Percentiles rank a stretch among this genome's conserved stretches.
Conservation (phyloP, 2,797 vertebrate species). For the Liparis tanakae region DNA sequence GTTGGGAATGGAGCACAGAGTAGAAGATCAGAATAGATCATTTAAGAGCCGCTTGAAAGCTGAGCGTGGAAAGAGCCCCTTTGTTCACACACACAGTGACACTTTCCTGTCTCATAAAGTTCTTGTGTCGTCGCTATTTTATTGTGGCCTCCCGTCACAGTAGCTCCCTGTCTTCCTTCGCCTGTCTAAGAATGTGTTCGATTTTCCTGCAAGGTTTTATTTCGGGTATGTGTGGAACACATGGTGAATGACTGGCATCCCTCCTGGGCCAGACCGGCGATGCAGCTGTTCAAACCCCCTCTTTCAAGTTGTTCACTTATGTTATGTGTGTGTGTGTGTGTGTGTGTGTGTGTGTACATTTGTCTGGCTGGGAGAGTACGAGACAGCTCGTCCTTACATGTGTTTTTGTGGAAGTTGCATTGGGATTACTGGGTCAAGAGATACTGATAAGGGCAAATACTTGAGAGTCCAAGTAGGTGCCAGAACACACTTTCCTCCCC, state of each 20-base stretch:
- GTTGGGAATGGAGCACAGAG: conserved; percentile 52
- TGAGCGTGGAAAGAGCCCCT: conserved; percentile 71
- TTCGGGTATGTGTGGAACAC: conserved; percentile 74
- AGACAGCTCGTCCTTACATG: conserved; percentile 22
- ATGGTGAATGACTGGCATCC: conserved; percentile 74
- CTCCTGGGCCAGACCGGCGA: conserved; percentile 47
- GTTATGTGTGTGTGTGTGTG: conserved; percentile 21
- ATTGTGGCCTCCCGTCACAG: conserved; percentile 1
- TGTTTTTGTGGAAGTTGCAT: conserved; percentile 8
- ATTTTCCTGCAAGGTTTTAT: conserved; percentile 71
- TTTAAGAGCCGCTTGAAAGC: conserved; percentile 75
- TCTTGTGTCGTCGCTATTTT: background rate
- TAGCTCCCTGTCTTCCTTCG: conserved; percentile 23
- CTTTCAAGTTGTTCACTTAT: conserved; percentile 60
- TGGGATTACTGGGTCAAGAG: conserved; percentile 44
- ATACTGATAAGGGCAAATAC: conserved; percentile 44
- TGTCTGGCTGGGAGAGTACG: background rate
- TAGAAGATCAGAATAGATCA: conserved; percentile 80
- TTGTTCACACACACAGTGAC: conserved; percentile 17
- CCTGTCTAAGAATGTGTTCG: conserved; percentile 63
- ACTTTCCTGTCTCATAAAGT: conserved; percentile 1
- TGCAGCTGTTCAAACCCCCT: conserved; percentile 76
- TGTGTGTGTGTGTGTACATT: conserved; percentile 18
- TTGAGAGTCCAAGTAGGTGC: conserved; percentile 42
- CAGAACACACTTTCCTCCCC: conserved; percentile 33